Conservation (phyloP, 2,113 vertebrate genomes). For the Pavo muticus region DNA sequence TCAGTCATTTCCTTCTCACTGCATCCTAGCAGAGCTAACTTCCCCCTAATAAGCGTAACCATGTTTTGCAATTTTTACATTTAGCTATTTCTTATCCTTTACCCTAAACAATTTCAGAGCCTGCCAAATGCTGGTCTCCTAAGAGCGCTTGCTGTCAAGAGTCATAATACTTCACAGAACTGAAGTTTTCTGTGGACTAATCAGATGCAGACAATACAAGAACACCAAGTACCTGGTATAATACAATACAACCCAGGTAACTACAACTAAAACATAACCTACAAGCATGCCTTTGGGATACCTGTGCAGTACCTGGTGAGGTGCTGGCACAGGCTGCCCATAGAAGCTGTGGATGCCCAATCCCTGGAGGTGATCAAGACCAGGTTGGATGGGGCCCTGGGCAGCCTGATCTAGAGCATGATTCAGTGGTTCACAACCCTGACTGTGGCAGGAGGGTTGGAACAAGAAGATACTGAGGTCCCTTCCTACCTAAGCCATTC, state of each 20-base stretch:
- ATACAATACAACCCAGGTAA: accelerated
- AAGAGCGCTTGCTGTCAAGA: accelerated
- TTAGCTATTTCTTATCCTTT: neutral
- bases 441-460: no score
- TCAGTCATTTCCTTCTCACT: accelerated
- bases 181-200: neutral
- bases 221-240: neutral
- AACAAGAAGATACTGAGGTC: no score
- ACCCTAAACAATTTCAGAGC: neutral
- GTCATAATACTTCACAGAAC: neutral
- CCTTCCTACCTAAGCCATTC: no score
- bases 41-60: accelerated
- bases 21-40: neutral
- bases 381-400: no score
- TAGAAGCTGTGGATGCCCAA: no score
- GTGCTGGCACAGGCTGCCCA: no score
- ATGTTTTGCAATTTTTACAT: neutral
- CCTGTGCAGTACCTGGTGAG: neutral
- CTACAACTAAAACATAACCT: neutral
- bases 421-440: no score
- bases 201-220: neutral
- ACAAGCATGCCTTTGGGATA: neutral
- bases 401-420: no score
- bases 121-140: neutral
- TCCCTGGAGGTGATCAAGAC: no score